phyloP scores from a whole-genome alignment of 92 coral and sea anemone genomes.

The Actinostola sp. region DNA sequence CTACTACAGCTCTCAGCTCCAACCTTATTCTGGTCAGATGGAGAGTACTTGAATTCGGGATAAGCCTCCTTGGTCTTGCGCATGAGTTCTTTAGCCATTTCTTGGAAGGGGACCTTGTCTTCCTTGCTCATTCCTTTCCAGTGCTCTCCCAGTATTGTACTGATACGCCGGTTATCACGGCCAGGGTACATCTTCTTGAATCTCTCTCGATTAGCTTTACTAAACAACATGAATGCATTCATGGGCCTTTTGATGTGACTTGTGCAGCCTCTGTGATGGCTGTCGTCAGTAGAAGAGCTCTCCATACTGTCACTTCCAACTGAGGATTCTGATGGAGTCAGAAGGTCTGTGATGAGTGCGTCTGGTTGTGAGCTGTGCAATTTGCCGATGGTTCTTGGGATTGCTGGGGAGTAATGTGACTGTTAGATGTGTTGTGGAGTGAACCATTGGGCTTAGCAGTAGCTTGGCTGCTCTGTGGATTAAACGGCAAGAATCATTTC shows the following conservation, averaged over 20 bases:
- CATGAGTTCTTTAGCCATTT: constrained; percentile 71
- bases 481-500: too few relatives aligned
- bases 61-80: constrained; percentile 64
- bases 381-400: background rate
- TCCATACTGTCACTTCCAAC: constrained; percentile 37
- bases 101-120: constrained; percentile 75
- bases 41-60: constrained; percentile 78
- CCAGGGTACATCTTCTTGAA: constrained; percentile 66
- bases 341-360: background rate
- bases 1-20: background rate
- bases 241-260: constrained; percentile 63
- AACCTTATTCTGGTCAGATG: constrained; percentile 31
- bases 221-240: constrained; percentile 70
- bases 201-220: constrained; percentile 52
- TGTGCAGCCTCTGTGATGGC: constrained; percentile 1
- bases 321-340: constrained; percentile 42
- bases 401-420: background rate
- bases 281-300: constrained; percentile 14
- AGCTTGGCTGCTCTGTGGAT: too few relatives aligned
- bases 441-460: too few relatives aligned
- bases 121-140: constrained; percentile 69
- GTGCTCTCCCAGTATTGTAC: constrained; percentile 74
- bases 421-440: too few relatives aligned
- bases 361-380: constrained; percentile 2
- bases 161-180: constrained; percentile 74